Percentiles rank a stretch among this genome's conserved stretches.
Evolutionary conservation across 2,888 invertebrate genomes (phyloP).

Genomic region (Conus canariensis): DNA sequence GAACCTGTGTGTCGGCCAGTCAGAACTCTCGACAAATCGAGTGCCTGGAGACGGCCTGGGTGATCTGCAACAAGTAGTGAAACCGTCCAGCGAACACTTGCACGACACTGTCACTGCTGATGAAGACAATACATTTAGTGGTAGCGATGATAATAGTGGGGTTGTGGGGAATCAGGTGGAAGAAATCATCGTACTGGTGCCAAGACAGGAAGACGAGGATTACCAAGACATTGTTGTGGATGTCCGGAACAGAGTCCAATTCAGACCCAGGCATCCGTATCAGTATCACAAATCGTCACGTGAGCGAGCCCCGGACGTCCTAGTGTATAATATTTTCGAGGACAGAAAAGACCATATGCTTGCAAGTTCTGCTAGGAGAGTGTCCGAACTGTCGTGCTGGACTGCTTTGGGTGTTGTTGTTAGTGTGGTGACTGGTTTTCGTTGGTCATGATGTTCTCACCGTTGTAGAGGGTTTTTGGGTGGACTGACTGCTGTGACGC

Average conservation of each 20-base stretch:
- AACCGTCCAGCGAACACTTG: background rate
- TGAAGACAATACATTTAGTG: background rate
- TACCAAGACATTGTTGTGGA: background rate
- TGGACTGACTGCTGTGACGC: background rate
- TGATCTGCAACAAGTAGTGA: background rate
- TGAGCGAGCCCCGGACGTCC: background rate
- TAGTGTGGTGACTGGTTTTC: background rate
- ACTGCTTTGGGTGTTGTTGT: background rate
- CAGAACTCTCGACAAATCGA: conserved; percentile 39
- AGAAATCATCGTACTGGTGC: background rate
- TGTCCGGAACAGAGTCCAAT: no score
- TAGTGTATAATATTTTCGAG: background rate
- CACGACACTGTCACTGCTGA: background rate
- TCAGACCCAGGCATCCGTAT: background rate
- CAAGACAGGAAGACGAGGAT: background rate
- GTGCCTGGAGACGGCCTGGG: background rate
- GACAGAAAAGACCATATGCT: background rate
- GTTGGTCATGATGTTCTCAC: background rate
- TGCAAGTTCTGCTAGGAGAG: background rate
- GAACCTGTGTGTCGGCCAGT: conserved; percentile 57
- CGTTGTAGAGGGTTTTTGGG: background rate
- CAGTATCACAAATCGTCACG: background rate
- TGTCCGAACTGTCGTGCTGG: background rate
- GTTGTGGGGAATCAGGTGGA: background rate
- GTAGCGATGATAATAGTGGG: background rate